Evolutionary conservation across 2,797 vertebrate genomes (phyloP).

Genomic region (Spinus pinus): DNA sequence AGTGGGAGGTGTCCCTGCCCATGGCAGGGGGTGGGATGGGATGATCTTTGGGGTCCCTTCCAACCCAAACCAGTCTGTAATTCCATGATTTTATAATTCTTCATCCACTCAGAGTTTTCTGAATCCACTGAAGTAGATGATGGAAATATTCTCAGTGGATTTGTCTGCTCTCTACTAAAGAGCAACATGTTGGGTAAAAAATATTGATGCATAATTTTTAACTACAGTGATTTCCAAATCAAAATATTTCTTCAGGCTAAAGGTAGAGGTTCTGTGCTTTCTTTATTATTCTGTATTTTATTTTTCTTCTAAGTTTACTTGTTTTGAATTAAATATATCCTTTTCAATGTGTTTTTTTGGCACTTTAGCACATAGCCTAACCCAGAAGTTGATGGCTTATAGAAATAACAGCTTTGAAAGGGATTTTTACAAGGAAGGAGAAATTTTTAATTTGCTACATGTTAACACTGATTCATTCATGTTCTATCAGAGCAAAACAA

Average conservation of each 20-base stretch:
- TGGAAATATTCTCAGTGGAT: not conserved
- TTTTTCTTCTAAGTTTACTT: not conserved
- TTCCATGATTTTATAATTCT: not conserved
- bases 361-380: constrained; percentile 1
- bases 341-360: not conserved
- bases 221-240: not conserved
- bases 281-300: not conserved
- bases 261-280: not conserved
- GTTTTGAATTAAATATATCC: constrained; percentile 2
- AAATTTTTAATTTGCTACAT: not conserved
- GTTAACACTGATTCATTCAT: not conserved
- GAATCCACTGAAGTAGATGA: not conserved
- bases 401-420: constrained; percentile 20
- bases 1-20: not conserved
- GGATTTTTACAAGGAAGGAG: not conserved
- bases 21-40: no score
- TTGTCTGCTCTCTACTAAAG: not conserved
- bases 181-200: not conserved
- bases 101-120: not conserved
- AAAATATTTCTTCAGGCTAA: not conserved
- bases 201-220: not conserved
- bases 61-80: not conserved
- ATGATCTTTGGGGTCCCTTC: not conserved
- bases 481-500: not conserved
- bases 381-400: not conserved